phyloP scores from a whole-genome alignment of 2,888 invertebrate species.

The Agrotis exclamationis region DNA sequence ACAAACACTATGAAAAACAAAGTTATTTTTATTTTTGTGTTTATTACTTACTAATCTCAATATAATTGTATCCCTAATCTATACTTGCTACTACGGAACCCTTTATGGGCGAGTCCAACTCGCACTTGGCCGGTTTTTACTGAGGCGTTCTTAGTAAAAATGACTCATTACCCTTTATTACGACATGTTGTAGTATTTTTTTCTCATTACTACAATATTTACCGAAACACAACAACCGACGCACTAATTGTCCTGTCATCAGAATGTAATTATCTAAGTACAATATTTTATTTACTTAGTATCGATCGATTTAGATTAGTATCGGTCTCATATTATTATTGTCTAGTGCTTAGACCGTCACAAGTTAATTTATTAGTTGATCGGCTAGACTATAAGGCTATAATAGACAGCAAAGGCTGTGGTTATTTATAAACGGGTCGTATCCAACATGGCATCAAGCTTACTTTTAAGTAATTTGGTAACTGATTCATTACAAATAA shows the following conservation, averaged over 20 bases:
- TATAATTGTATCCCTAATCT: too few species aligned
- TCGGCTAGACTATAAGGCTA: background rate
- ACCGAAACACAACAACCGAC: background rate
- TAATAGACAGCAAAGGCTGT: background rate
- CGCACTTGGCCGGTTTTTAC: too few species aligned
- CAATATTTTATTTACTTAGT: conserved; percentile 24
- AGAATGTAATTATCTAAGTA: conserved; percentile 41
- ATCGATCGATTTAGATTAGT: conserved; percentile 20
- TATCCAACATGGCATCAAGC: too few species aligned
- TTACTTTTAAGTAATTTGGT: background rate
- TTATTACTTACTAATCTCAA: too few species aligned
- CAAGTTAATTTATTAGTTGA: conserved; percentile 24
- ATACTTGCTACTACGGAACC: too few species aligned
- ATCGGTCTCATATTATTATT: background rate
- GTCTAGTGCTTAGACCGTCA: background rate
- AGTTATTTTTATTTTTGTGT: too few species aligned
- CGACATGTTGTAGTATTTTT: background rate
- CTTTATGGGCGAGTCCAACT: too few species aligned
- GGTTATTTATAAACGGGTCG: background rate
- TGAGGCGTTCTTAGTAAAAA: too few species aligned
- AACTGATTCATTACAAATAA: background rate
- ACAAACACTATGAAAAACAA: too few species aligned
- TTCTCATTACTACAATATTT: background rate
- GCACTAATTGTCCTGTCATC: conserved; percentile 17
- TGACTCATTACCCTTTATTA: too few species aligned